Evolutionary conservation across 2,113 vertebrate genomes (phyloP).

Genomic region (Gymnocephalus cernua): DNA sequence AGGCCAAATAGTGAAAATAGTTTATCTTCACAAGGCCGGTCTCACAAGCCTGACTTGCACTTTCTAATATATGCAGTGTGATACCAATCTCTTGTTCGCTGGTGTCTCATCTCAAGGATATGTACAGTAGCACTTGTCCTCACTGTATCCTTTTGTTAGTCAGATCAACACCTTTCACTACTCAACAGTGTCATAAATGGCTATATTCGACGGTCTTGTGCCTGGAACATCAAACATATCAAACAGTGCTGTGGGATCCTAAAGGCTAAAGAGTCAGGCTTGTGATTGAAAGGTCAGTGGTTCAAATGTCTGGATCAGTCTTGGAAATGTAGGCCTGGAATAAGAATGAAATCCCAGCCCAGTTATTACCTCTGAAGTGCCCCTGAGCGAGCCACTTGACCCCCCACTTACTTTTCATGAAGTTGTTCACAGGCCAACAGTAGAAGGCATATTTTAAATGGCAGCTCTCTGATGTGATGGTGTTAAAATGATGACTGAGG

Average conservation of each 20-base stretch:
- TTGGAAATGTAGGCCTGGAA: not conserved
- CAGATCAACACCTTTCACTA: slow-evolving; percentile 15
- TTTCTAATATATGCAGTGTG: slow-evolving; percentile 50
- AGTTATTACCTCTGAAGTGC: slow-evolving; percentile 3
- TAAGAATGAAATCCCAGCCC: not conserved
- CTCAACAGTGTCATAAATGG: not conserved
- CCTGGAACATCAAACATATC: not conserved
- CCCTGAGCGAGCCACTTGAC: slow-evolving; percentile 25
- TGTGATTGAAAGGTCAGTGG: not conserved
- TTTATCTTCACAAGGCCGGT: slow-evolving; percentile 49
- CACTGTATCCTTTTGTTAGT: slow-evolving; percentile 20
- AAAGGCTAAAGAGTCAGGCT: not conserved
- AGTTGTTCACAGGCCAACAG: slow-evolving; percentile 11
- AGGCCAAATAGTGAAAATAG: not conserved
- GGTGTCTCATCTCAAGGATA: slow-evolving; percentile 45
- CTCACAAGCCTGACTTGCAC: slow-evolving; percentile 25
- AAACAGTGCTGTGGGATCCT: not conserved
- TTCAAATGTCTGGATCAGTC: slow-evolving; percentile 6
- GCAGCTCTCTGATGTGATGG: slow-evolving; percentile 1
- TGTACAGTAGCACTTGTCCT: slow-evolving; percentile 29
- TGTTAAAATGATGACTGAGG: not conserved
- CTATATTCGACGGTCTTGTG: slow-evolving; percentile 9
- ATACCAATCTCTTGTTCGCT: slow-evolving; percentile 25
- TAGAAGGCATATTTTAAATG: not conserved
- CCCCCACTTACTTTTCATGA: slow-evolving; percentile 13